These are phyloP conservation scores for Nanger granti DNA, from an alignment of 2,113 vertebrate species.

Conservation along the genomic window DNA sequence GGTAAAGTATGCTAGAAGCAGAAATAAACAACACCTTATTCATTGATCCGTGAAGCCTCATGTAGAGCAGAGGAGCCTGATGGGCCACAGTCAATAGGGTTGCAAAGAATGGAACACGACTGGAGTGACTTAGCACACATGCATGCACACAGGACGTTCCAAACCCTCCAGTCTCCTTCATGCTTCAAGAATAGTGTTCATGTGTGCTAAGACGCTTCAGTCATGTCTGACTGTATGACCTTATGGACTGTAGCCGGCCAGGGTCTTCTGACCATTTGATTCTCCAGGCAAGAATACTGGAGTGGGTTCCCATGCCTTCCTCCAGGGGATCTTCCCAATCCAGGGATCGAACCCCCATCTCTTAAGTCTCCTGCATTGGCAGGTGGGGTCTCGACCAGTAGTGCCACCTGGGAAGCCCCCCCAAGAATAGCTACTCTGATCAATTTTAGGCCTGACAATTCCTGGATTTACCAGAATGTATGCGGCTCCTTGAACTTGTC, in stretches of 20 bases:
- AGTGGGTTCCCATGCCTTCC: background rate
- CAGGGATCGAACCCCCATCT: background rate
- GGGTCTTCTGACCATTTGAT: background rate
- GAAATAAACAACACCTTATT: background rate
- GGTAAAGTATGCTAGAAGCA: background rate
- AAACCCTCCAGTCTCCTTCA: background rate
- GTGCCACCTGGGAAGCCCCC: background rate
- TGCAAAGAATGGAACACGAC: background rate
- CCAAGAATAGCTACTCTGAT: background rate
- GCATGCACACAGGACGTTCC: fast-evolving
- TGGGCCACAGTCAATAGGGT: background rate
- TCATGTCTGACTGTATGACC: background rate
- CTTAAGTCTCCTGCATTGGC: background rate
- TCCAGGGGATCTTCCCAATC: background rate
- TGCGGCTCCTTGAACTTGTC: background rate
- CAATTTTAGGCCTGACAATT: no score
- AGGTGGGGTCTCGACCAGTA: background rate
- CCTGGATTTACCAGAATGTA: background rate
- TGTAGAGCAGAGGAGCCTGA: background rate
- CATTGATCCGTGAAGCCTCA: background rate
- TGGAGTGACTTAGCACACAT: background rate
- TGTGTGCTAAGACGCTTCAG: background rate
- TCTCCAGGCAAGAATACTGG: background rate
- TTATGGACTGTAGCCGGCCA: background rate
- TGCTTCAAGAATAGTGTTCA: background rate